Percentiles rank a stretch among this genome's conserved stretches.
Evolutionary conservation across 2,888 invertebrate genomes (phyloP).

Genomic region (Melipona beecheii): DNA sequence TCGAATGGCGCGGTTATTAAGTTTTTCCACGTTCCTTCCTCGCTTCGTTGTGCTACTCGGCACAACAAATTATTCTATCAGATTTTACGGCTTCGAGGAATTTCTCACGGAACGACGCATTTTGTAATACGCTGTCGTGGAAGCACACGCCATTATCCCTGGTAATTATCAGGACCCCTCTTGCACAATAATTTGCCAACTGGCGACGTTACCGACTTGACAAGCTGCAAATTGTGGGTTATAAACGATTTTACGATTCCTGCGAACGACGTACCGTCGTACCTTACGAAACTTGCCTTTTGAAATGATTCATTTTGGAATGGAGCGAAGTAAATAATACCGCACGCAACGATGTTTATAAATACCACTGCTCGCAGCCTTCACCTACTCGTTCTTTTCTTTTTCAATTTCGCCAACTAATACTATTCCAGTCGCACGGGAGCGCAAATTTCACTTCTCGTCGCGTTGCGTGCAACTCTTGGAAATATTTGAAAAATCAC

Average conservation of each 20-base stretch:
- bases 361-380: no score
- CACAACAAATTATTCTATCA: background rate
- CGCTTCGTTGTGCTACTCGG: background rate
- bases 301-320: background rate
- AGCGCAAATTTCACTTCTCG: no score
- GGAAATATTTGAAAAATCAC: no score
- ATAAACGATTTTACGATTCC: background rate
- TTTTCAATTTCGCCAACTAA: no score
- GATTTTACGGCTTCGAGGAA: slow-evolving; percentile 4
- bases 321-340: no score
- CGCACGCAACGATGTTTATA: no score
- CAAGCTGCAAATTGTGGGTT: background rate
- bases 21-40: background rate
- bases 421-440: no score
- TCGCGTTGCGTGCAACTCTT: no score
- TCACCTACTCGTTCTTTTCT: no score
- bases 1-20: slow-evolving; percentile 6
- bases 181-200: background rate
- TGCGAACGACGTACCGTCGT: background rate
- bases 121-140: background rate
- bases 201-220: background rate
- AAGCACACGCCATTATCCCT: background rate
- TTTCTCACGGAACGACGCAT: background rate
- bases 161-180: slow-evolving; percentile 11
- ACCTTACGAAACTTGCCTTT: background rate